Evolutionary conservation across 2,888 invertebrate species (phyloP).

Genomic region (Drosophila borborema): DNA sequence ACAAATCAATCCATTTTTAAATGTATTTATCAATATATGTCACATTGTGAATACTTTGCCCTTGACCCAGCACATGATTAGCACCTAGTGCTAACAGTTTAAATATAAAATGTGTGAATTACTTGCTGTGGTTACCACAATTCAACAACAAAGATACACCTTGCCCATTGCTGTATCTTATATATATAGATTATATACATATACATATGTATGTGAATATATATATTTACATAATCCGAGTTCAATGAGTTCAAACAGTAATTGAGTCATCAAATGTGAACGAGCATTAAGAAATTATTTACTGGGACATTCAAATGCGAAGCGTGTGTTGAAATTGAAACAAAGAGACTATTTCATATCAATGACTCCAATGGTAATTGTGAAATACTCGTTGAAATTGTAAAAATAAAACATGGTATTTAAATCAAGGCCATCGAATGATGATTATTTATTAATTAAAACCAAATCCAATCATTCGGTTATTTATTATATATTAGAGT

Average conservation of each 20-base stretch:
- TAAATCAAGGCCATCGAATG: neutral
- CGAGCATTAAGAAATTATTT: constrained; percentile 28
- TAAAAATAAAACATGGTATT: neutral
- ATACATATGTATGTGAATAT: neutral
- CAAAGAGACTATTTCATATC: constrained; percentile 23
- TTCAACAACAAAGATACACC: neutral
- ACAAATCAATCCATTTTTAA: neutral
- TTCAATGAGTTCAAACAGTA: constrained; percentile 64
- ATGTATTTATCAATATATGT: neutral
- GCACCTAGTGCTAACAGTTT: constrained; percentile 1
- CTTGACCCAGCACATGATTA: constrained; percentile 39
- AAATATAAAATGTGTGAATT: constrained; percentile 20
- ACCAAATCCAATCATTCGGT: no score
- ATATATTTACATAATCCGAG: constrained; percentile 23
- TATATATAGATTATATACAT: neutral
- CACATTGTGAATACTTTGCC: constrained; percentile 25
- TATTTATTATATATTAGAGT: neutral
- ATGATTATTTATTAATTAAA: neutral
- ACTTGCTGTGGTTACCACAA: constrained; percentile 14
- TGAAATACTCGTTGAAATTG: neutral
- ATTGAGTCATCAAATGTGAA: constrained; percentile 66
- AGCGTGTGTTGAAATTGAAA: constrained; percentile 10
- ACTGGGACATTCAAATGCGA: constrained; percentile 17
- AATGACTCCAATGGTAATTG: neutral
- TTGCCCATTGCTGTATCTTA: neutral